Evolutionary conservation across 2,888 invertebrate species (phyloP).

Genomic region (Lasioglossum vierecki): DNA sequence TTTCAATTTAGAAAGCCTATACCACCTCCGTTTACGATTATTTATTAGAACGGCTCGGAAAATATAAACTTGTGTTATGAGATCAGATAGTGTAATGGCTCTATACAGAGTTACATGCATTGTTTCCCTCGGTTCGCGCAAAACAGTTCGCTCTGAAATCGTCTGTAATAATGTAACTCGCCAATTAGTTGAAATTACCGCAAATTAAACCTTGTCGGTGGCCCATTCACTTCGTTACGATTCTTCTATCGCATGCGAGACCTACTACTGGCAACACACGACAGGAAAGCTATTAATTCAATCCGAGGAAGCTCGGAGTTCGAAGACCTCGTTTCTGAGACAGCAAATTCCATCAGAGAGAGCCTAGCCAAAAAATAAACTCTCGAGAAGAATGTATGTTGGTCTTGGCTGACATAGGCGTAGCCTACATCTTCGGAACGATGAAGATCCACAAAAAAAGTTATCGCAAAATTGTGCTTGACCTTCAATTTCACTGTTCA

Average conservation of each 20-base stretch:
- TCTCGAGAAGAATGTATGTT: too few species aligned
- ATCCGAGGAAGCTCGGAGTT: background rate
- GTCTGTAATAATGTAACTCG: slow-evolving; percentile 18
- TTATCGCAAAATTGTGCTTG: too few species aligned
- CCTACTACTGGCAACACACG: slow-evolving; percentile 4
- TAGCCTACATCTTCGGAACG: too few species aligned
- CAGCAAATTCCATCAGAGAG: background rate
- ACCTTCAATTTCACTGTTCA: too few species aligned
- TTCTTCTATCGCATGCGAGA: background rate
- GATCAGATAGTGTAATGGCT: background rate
- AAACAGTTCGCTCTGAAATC: slow-evolving; percentile 53
- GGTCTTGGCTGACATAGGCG: too few species aligned
- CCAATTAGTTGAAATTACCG: slow-evolving; percentile 53
- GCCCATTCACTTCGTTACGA: slow-evolving; percentile 2
- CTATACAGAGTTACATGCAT: background rate
- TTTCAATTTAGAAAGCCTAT: rapidly evolving
- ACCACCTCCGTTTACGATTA: too few species aligned
- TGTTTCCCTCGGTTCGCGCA: background rate
- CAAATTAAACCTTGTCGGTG: slow-evolving; percentile 13
- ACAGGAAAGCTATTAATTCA: slow-evolving; percentile 11
- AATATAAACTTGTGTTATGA: background rate
- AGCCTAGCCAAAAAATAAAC: background rate
- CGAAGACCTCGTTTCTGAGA: background rate
- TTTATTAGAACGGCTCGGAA: background rate
- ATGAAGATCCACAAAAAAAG: too few species aligned